Conservation (phyloP, 2,888 invertebrate species). For the Netelia inedita region DNA sequence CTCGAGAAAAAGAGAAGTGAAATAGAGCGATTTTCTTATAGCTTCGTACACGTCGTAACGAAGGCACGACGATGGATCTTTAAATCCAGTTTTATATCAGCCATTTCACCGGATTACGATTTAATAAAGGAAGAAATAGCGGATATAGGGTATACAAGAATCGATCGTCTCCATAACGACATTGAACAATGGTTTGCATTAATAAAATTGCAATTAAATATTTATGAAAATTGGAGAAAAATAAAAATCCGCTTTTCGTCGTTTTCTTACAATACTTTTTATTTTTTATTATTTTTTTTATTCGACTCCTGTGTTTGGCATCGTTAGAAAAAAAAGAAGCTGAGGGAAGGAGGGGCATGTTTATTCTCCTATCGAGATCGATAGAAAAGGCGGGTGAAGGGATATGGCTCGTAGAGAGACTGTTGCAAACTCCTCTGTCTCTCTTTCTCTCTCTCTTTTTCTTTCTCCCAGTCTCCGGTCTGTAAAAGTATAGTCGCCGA, state of each 20-base stretch:
- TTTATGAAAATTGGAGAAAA: too few relatives aligned
- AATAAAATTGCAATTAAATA: too few relatives aligned
- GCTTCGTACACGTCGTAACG: neutral
- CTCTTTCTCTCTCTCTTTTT: slow-evolving; percentile 5
- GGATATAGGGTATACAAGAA: too few relatives aligned
- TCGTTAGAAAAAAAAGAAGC: neutral
- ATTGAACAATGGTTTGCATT: too few relatives aligned
- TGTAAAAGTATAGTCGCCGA: slow-evolving; percentile 53
- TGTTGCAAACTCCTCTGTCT: slow-evolving; percentile 46
- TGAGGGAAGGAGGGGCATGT: slow-evolving; percentile 29
- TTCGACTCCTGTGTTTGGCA: neutral
- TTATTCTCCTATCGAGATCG: slow-evolving; percentile 35
- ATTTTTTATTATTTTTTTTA: too few relatives aligned
- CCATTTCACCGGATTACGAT: neutral
- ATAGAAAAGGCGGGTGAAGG: neutral
- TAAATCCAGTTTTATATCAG: neutral
- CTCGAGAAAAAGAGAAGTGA: neutral
- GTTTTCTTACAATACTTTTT: too few relatives aligned
- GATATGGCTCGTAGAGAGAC: slow-evolving; percentile 20
- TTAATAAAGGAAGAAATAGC: too few relatives aligned
- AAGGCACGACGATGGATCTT: too few relatives aligned
- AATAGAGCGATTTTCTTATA: neutral
- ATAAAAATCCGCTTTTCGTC: too few relatives aligned
- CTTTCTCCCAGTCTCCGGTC: slow-evolving; percentile 22
- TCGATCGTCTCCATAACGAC: too few relatives aligned